A percentile compares a stretch with the other conserved stretches of the same genome.
phyloP scores from a whole-genome alignment of 2,797 vertebrate genomes.

The Macropus fuliginosus region DNA sequence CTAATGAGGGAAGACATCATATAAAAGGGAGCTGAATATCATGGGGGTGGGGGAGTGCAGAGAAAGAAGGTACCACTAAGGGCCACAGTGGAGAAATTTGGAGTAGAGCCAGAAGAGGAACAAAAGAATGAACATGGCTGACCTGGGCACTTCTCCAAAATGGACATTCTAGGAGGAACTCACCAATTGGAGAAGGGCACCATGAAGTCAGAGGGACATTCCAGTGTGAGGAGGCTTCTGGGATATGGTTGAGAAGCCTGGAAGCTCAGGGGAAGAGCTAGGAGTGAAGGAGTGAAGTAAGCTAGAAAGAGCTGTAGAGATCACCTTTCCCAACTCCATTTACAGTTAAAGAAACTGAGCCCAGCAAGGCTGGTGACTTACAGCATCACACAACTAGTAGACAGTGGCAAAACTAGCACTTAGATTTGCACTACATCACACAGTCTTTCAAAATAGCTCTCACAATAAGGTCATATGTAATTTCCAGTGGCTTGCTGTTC shows the following conservation, averaged over 20 bases:
- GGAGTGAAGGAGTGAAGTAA: neutral
- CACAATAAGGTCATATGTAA: neutral
- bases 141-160: neutral
- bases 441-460: neutral
- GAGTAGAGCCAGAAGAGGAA: neutral
- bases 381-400: neutral
- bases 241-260: neutral
- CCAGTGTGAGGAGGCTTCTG: neutral
- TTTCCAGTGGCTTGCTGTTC: neutral
- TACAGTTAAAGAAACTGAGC: neutral
- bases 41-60: neutral
- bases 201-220: neutral
- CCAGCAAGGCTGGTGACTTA: neutral
- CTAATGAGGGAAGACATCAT: neutral
- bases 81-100: neutral
- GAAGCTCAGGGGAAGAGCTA: neutral
- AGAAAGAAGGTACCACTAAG: neutral
- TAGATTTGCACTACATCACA: neutral
- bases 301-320: neutral
- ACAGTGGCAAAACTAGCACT: neutral
- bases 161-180: neutral
- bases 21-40: neutral
- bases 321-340: neutral
- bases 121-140: neutral
- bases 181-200: neutral